Evolutionary conservation across 2,113 vertebrate species (phyloP).

Genomic region (Lanius ludovicianus): DNA sequence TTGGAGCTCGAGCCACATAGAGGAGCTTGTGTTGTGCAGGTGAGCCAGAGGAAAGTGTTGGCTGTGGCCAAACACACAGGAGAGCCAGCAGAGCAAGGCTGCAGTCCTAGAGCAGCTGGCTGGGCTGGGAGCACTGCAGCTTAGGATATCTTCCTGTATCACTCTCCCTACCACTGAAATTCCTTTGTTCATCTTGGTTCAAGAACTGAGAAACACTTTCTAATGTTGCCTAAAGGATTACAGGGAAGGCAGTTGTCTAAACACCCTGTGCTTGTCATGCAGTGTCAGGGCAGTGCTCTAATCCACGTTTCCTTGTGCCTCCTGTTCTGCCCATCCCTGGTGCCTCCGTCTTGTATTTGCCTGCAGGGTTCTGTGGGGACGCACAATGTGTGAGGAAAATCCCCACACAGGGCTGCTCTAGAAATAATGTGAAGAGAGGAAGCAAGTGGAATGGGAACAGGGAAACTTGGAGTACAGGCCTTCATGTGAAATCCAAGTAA

Average conservation of each 20-base stretch:
- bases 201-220: not conserved
- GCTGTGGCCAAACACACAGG: not conserved
- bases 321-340: not conserved
- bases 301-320: not conserved
- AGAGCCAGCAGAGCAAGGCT: not conserved
- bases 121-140: not conserved
- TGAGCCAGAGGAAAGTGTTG: not conserved
- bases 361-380: not conserved
- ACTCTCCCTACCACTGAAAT: not conserved
- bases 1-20: accelerated
- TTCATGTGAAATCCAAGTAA: not conserved
- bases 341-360: not conserved
- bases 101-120: not conserved
- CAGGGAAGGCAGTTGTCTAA: not conserved
- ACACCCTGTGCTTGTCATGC: not conserved
- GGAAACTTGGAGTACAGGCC: not conserved
- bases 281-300: not conserved
- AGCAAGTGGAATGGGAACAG: not conserved
- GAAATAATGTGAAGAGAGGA: not conserved
- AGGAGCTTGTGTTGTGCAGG: not conserved
- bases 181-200: not conserved
- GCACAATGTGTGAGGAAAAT: accelerated
- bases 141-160: not conserved
- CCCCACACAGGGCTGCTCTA: not conserved
- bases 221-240: not conserved